A percentile compares a stretch with the other conserved stretches of the same genome.
phyloP scores from a whole-genome alignment of 2,113 vertebrate species.

The Nothocercus julius region DNA sequence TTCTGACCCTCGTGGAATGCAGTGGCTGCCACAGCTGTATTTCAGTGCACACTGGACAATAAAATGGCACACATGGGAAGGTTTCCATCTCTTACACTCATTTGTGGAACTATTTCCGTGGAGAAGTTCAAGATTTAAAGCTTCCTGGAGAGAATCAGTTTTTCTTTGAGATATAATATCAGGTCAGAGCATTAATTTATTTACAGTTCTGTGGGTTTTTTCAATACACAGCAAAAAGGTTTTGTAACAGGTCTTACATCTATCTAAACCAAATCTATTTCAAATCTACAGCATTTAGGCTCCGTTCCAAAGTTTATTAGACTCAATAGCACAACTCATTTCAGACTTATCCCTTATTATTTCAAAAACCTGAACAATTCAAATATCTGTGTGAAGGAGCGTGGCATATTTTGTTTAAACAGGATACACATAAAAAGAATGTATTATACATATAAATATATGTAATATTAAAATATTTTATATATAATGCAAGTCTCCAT shows the following conservation, averaged over 20 bases:
- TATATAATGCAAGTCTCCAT: not conserved
- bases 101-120: not conserved
- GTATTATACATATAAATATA: not conserved
- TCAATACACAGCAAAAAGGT: not conserved
- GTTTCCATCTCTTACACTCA: not conserved
- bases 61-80: not conserved
- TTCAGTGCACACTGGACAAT: constrained; percentile 17
- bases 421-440: not conserved
- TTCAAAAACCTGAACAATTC: not conserved
- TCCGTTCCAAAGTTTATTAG: not conserved
- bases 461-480: not conserved
- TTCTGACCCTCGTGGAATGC: constrained; percentile 30
- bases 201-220: not conserved
- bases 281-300: not conserved
- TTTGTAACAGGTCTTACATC: not conserved
- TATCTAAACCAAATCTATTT: not conserved
- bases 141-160: not conserved
- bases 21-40: constrained; percentile 16
- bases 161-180: not conserved
- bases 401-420: not conserved
- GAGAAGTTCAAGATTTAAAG: not conserved
- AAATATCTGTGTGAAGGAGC: not conserved
- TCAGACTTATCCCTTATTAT: not conserved
- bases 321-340: not conserved
- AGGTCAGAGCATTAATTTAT: not conserved